A percentile compares a stretch with the other conserved stretches of the same genome.
phyloP scores from a whole-genome alignment of 2,113 vertebrate species.

The Nothobranchius kuhntae region DNA sequence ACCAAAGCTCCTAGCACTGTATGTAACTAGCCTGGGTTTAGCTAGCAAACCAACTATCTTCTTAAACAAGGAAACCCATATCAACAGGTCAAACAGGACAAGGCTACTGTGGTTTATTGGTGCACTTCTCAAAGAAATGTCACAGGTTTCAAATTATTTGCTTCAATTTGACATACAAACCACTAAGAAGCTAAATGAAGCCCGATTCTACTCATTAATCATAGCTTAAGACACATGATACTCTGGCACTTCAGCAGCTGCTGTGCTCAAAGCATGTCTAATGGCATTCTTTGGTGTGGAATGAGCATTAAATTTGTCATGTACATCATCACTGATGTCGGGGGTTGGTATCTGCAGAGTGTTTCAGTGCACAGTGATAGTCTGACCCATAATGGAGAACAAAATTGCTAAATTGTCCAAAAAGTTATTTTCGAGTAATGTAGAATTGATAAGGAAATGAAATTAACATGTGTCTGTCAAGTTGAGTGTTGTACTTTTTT shows the following conservation, averaged over 20 bases:
- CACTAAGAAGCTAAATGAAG: background rate
- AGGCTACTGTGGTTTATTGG: background rate
- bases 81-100: background rate
- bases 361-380: background rate
- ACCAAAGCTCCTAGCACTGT: background rate
- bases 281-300: conserved; percentile 3
- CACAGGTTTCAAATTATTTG: background rate
- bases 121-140: background rate
- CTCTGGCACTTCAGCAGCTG: background rate
- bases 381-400: background rate
- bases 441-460: background rate
- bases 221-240: background rate
- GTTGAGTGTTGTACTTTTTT: background rate
- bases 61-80: no score
- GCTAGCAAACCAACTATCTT: background rate
- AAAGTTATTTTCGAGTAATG: background rate
- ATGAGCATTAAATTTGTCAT: conserved; percentile 19
- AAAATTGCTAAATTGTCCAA: background rate
- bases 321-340: conserved; percentile 4
- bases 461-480: background rate
- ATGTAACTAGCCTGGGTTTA: background rate
- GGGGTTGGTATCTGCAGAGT: background rate
- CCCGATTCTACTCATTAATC: background rate
- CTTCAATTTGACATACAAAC: background rate
- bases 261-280: conserved; percentile 3